Base-by-base conservation (phyloP, 2,797 vertebrate species). In the Parauchenoglanis ngamensis region DNA sequence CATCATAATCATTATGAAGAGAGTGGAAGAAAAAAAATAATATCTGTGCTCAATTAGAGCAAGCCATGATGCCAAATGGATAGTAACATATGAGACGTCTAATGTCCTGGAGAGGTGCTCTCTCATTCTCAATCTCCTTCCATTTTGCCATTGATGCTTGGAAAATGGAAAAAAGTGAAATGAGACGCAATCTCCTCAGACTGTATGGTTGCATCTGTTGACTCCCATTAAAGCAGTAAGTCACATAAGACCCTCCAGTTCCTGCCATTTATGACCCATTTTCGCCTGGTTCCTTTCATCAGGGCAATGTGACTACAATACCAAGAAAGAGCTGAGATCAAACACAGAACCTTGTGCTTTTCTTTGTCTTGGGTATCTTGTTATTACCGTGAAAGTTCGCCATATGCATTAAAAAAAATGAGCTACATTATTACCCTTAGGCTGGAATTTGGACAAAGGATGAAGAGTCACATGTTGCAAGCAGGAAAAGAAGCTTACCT, bases 1-100 rank as follows among this genome's bases (percentile, higher is more conserved):
- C 91, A 94, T 93, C 91, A 90, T 92, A 94, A 95, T 92, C 93
- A 94, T 95, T 95, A 96, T 94, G 93, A 94, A 90, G 89, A 93
- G 92, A 93, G 92, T 93, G 88, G 78, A 90, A 87, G 85, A 87
- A 87, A 94, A 94, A 88, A 94, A 94, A 93, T 31, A 94, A 95
- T 96, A 93, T 96, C 91, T 92, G 95, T 95, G 93, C 94, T 95
- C 93, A 95, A 94, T 96, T 95, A 95, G 91, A 91, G 92, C 65
- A 85, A 88, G 90, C 59, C 87, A 76, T 83, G 90, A 95, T 94
- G 92, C 92, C 93, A 94, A 92, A 92, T 90, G 93, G 93, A 96
- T 95, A 94, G 94, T 89, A 92, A 91, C 92, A 94, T 91, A 92
- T 89, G 70, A 89, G 92, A 92, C 90, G 91, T 91, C 92, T 94